Evolutionary conservation across 2,797 vertebrate species (phyloP), one percentile per base, ranked within the genome.

Genomic region (Poliocrania exsul): DNA sequence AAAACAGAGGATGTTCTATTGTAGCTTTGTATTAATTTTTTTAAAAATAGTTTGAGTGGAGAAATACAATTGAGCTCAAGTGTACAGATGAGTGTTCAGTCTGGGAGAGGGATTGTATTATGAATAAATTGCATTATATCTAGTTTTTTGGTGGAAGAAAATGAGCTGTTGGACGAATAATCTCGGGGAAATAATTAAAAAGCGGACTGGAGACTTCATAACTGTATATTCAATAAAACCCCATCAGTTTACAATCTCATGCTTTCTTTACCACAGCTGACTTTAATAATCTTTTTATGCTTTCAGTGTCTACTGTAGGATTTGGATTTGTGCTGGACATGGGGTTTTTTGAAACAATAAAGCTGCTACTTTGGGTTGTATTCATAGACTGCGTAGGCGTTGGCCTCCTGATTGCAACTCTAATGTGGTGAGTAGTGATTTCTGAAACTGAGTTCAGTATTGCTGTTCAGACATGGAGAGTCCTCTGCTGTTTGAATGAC

Each of bases 321-420:
- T 99, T 99, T 92, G 99, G 99, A 90, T 98, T 99, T 97, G 99
- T 99, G 71, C 96, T 99, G 96, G 98, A 99, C 79, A 99, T 99
- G 98, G 98, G 99, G 0, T 98, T 99, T 78, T 91, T 99, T 96
- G 98, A 99, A 97, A 99, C 98, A 8, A 97, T 99, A 96, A 99
- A 99, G 97, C 98, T 99, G 50, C 98, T 99, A 10, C 98, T 99
- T 73, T 99, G 99, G 99, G 99, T 99, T 42, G 99, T 99, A 6
- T 99, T 99, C 96, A 99, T 99, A 69, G 99, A 99, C 96, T 99
- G 99, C 17, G 98, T 99, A 38, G 99, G 99, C 0, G 99, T 99
- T 31, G 99, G 99, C 37, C 98, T 99, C 65, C 98, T 99, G 82
- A 99, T 99, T 97, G 98, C 99, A 92, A 99, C 99, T 26, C 95